Conservation (phyloP, 1,140 invertebrate species). For the Bemisia tabaci region DNA sequence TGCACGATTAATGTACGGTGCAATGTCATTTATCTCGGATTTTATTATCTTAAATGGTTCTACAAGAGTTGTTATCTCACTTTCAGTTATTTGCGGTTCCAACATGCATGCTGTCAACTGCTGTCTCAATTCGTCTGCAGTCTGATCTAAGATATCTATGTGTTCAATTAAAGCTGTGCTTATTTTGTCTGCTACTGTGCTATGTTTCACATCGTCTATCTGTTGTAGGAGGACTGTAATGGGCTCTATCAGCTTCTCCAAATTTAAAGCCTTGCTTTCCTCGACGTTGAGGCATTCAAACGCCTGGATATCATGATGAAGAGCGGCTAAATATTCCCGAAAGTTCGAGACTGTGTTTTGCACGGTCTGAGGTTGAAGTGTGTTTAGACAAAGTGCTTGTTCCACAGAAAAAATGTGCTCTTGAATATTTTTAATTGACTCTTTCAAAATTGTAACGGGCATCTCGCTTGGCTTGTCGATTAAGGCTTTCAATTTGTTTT, state of each 20-base stretch:
- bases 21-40: not conserved
- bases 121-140: not conserved
- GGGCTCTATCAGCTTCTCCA: conserved; percentile 5
- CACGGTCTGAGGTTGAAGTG: not conserved
- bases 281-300: not conserved
- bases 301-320: not conserved
- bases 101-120: not conserved
- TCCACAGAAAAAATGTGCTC: not conserved
- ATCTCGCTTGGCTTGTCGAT: not conserved
- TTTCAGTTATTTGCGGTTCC: not conserved
- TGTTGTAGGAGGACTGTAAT: not conserved
- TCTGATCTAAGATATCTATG: conserved; percentile 3
- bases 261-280: not conserved
- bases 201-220: conserved; percentile 7
- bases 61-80: not conserved
- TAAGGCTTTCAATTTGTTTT: not conserved
- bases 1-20: not conserved
- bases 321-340: not conserved
- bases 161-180: conserved; percentile 1
- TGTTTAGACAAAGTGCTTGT: not conserved
- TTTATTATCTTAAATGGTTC: not conserved
- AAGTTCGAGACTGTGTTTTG: not conserved
- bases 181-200: conserved; percentile 1
- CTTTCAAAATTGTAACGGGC: not conserved
- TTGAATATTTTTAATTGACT: not conserved